Conservation (phyloP, 1,140 invertebrate species). For the Aphelenchoides fujianensis region DNA sequence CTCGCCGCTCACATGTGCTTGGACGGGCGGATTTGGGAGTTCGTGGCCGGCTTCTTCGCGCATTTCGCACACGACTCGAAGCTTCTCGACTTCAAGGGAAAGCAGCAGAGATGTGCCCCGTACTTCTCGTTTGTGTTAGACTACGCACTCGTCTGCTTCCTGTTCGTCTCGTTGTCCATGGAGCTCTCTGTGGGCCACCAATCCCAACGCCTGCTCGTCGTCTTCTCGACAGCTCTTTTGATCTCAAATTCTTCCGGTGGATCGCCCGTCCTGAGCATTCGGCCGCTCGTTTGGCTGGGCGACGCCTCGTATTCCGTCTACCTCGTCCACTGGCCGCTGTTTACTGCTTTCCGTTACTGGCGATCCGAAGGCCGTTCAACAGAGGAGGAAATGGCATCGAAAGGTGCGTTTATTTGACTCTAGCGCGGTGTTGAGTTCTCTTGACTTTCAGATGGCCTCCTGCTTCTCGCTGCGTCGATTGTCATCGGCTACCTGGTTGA, state of each 20-base stretch:
- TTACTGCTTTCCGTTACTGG: background rate
- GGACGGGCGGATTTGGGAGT: background rate
- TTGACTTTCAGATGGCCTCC: background rate
- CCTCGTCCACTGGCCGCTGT: background rate
- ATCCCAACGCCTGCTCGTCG: background rate
- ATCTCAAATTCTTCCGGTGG: background rate
- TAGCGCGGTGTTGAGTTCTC: background rate
- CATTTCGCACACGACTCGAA: background rate
- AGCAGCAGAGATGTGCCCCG: background rate
- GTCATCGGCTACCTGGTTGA: background rate
- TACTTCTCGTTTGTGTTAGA: background rate
- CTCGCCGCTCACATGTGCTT: background rate
- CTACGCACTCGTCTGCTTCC: background rate
- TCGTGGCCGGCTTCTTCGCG: conserved; percentile 4
- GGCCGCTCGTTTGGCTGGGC: background rate
- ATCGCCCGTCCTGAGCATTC: background rate
- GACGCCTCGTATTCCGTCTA: background rate
- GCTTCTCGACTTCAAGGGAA: background rate
- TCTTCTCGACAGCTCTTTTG: background rate
- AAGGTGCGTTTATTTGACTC: background rate
- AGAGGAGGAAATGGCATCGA: background rate
- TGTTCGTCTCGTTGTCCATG: background rate
- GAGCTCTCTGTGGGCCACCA: background rate
- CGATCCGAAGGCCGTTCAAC: background rate
- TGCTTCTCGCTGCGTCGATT: background rate